Percentiles rank a stretch among this genome's conserved stretches.
Conservation (phyloP, 1,140 invertebrate genomes). For the Scaptodrosophila lebanonensis region DNA sequence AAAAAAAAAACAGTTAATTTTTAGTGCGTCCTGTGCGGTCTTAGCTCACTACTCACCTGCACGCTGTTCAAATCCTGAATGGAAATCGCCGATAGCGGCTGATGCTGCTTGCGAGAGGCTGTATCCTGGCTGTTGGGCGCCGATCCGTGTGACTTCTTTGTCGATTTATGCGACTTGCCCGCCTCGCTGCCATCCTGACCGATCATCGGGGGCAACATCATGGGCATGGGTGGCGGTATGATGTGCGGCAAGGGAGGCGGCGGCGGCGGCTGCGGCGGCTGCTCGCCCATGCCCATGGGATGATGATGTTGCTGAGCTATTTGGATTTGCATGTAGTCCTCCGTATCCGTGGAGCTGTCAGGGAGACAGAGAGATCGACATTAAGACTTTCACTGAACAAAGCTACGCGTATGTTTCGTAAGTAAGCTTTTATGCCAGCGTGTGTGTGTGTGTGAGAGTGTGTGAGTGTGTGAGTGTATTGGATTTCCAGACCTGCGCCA, state of each 20-base stretch:
- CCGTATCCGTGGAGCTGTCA: constrained; percentile 73
- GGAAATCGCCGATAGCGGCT: constrained; percentile 89
- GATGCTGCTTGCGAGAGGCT: constrained; percentile 79
- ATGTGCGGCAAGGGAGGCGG: constrained; percentile 78
- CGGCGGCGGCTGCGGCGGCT: constrained; percentile 76
- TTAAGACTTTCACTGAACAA: background rate
- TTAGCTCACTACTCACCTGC: constrained; percentile 69
- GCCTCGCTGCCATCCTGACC: constrained; percentile 32
- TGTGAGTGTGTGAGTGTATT: background rate
- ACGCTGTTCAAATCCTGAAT: constrained; percentile 91
- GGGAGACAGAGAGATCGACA: background rate
- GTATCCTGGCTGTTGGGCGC: constrained; percentile 78
- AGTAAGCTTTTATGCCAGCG: background rate
- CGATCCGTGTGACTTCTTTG: constrained; percentile 47
- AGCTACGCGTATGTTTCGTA: constrained; percentile 2
- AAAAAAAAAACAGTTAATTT: too few species aligned
- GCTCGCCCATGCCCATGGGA: constrained; percentile 46
- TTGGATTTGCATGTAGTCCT: constrained; percentile 77
- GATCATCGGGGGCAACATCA: constrained; percentile 40
- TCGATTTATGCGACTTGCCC: constrained; percentile 51
- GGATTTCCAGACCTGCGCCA: constrained; percentile 61
- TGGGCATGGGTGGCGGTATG: constrained; percentile 75
- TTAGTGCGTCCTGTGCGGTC: background rate
- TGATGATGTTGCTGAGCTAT: constrained; percentile 62
- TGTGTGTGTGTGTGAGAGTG: background rate